Percentiles rank a stretch among this genome's conserved stretches.
Evolutionary conservation across 2,113 vertebrate genomes (phyloP).

Genomic region (Anhinga rufa): DNA sequence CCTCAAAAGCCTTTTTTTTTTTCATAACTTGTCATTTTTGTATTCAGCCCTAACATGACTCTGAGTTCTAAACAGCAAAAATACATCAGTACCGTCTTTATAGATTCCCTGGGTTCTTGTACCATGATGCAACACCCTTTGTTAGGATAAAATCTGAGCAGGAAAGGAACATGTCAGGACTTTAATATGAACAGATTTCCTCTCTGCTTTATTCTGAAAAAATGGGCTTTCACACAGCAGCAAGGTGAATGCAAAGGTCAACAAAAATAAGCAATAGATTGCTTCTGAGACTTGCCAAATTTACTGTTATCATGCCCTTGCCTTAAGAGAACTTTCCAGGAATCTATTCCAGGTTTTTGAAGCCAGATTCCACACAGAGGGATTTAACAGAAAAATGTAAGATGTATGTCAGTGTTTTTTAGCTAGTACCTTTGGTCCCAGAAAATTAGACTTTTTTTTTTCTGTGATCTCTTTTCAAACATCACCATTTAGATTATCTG

Average conservation of each 20-base stretch:
- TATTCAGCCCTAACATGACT: not conserved
- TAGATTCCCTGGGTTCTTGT: not conserved
- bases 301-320: not conserved
- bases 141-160: conserved; percentile 3
- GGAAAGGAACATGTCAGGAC: not conserved
- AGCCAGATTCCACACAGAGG: not conserved
- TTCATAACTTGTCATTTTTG: not conserved
- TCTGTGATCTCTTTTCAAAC: not conserved
- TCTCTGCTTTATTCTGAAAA: not conserved
- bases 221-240: not conserved
- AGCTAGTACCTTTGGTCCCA: not conserved
- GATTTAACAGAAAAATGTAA: not conserved
- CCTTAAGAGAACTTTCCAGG: not conserved
- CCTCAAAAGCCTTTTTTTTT: not conserved
- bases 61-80: not conserved
- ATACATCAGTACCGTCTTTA: not conserved
- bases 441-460: not conserved
- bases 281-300: not conserved
- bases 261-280: not conserved
- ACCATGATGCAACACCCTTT: not conserved
- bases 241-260: conserved; percentile 1
- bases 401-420: not conserved
- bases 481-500: not conserved
- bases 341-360: not conserved
- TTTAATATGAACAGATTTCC: not conserved